phyloP scores from a whole-genome alignment of 2,113 vertebrate genomes.

The Seriola rivoliana region DNA sequence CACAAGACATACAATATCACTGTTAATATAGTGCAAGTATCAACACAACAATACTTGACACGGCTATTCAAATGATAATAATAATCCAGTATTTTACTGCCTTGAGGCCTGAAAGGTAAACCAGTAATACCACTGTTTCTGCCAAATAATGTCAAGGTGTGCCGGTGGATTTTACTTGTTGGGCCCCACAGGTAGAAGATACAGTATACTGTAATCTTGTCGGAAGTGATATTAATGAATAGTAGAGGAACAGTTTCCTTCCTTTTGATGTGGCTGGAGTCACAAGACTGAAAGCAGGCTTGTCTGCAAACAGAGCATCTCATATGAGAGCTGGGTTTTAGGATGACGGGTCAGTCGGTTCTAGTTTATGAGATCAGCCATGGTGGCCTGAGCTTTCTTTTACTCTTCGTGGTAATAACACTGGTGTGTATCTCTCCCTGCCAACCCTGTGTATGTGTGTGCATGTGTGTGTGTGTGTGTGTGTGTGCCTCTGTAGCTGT shows the following conservation, averaged over 20 bases:
- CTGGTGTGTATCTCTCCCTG: background rate
- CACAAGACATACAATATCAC: background rate
- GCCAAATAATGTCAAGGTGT: slow-evolving; percentile 2
- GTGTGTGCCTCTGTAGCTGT: background rate
- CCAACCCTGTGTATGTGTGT: background rate
- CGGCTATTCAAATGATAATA: background rate
- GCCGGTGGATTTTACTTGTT: slow-evolving; percentile 1
- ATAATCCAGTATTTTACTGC: background rate
- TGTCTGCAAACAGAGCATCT: slow-evolving; percentile 23
- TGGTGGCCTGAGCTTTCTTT: slow-evolving; percentile 9
- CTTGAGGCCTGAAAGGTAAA: background rate
- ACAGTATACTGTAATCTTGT: background rate
- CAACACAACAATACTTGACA: background rate
- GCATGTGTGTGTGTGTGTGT: background rate
- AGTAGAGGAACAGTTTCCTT: slow-evolving; percentile 33
- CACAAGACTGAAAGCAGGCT: background rate
- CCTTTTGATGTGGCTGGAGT: slow-evolving; percentile 29
- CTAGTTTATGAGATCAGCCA: slow-evolving; percentile 11
- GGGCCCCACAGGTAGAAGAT: background rate
- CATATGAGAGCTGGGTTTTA: background rate
- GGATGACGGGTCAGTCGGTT: background rate
- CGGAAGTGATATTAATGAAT: background rate
- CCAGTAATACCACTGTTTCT: background rate
- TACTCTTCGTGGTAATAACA: slow-evolving; percentile 5
- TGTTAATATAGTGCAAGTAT: slow-evolving; percentile 16